These are phyloP conservation scores for Trichechus manatus DNA, from an alignment of 2,113 vertebrate genomes.

Conservation along the genomic window DNA sequence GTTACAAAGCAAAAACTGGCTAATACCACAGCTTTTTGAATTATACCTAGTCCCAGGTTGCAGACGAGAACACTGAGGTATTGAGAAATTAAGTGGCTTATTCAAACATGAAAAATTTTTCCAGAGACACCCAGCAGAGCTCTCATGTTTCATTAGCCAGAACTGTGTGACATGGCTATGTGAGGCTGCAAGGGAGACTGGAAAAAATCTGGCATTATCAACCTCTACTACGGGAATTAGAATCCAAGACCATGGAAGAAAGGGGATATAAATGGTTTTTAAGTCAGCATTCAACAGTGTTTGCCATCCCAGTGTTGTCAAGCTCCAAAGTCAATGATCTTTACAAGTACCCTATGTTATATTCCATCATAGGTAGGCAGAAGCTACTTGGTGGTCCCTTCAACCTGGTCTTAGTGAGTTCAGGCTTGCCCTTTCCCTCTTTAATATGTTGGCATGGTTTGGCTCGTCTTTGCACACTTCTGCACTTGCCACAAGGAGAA, in stretches of 20 bases:
- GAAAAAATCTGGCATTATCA: constrained; percentile 12
- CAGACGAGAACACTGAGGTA: neutral
- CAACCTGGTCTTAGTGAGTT: neutral
- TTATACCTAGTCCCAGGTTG: neutral
- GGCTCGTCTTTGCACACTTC: neutral
- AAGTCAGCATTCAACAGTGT: neutral
- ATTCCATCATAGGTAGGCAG: constrained; percentile 15
- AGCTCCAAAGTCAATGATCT: neutral
- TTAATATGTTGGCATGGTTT: neutral
- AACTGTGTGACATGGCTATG: neutral
- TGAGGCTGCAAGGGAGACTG: neutral
- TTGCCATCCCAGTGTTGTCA: neutral
- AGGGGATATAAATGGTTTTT: neutral
- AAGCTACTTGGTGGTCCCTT: constrained; percentile 36
- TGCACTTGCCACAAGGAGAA: constrained; percentile 12
- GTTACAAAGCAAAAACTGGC: constrained; percentile 9
- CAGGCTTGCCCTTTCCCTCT: neutral
- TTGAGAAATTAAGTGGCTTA: constrained; percentile 7
- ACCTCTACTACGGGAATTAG: neutral
- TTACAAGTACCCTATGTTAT: neutral
- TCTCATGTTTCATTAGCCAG: constrained; percentile 19
- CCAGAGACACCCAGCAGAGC: neutral
- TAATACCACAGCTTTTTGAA: neutral
- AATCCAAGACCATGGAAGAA: neutral
- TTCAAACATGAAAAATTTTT: constrained; percentile 39